Conservation (phyloP, 2,888 invertebrate species). For the Lithosia quadra region DNA sequence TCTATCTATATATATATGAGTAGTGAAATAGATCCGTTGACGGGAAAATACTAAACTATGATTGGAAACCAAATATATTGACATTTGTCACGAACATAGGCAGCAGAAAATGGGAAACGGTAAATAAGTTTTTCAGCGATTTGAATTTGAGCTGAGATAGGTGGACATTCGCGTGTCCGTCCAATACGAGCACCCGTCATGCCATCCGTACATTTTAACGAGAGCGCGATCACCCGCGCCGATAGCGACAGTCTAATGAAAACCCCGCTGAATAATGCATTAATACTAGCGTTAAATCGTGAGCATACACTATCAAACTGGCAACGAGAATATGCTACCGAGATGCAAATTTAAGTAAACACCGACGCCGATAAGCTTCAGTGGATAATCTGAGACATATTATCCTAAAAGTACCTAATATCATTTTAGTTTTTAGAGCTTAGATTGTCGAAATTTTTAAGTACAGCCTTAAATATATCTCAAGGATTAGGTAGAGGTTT, state of each 20-base stretch:
- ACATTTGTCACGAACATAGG: conserved; percentile 53
- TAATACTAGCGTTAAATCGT: conserved; percentile 86
- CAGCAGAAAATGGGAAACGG: conserved; percentile 53
- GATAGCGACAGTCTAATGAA: conserved; percentile 85
- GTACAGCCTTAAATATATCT: too few species aligned
- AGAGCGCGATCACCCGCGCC: conserved; percentile 82
- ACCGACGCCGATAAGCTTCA: conserved; percentile 78
- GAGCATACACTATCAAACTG: conserved; percentile 81
- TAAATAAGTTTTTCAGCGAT: conserved; percentile 60
- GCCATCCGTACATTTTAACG: conserved; percentile 86
- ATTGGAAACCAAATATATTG: conserved; percentile 41
- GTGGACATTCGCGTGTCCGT: conserved; percentile 67
- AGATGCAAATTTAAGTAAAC: conserved; percentile 84
- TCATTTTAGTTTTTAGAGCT: background rate
- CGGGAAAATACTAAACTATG: conserved; percentile 18
- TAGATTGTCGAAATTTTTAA: too few species aligned
- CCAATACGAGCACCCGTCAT: conserved; percentile 82
- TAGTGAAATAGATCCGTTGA: background rate
- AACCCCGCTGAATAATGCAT: conserved; percentile 86
- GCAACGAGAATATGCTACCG: conserved; percentile 76
- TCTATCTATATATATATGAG: too few species aligned
- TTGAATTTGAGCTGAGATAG: conserved; percentile 65
- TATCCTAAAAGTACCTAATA: conserved; percentile 24
- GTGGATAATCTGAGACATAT: conserved; percentile 73
- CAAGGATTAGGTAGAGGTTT: background rate